Percentiles rank a stretch among this genome's conserved stretches.
phyloP scores from a whole-genome alignment of 2,113 vertebrate species.

The Pelecanoides urinatrix region DNA sequence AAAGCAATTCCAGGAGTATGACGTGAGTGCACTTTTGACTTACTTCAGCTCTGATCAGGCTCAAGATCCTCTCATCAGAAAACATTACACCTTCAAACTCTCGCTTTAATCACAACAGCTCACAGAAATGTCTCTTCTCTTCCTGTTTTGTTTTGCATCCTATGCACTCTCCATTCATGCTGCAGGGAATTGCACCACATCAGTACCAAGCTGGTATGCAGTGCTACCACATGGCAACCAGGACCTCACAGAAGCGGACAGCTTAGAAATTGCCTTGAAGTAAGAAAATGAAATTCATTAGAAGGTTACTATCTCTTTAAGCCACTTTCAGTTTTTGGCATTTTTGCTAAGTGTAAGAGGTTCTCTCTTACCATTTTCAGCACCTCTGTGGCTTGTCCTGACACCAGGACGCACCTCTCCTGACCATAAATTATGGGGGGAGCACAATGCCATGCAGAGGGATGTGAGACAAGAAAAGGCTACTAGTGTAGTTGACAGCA shows the following conservation, averaged over 20 bases:
- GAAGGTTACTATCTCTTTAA: not conserved
- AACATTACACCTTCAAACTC: not conserved
- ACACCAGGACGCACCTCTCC: not conserved
- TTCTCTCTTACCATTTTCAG: not conserved
- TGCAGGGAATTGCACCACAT: not conserved
- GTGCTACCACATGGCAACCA: not conserved
- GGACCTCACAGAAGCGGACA: not conserved
- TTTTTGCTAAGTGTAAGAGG: not conserved
- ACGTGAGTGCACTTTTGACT: not conserved
- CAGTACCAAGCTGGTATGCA: rapidly evolving
- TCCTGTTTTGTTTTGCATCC: not conserved
- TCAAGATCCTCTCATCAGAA: not conserved
- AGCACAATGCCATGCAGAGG: not conserved
- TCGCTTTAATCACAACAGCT: not conserved
- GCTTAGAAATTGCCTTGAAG: not conserved
- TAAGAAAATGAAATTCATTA: not conserved
- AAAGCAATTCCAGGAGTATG: not conserved
- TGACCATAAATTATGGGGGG: not conserved
- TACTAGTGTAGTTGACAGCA: not conserved
- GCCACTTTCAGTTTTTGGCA: not conserved
- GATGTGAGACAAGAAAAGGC: not conserved
- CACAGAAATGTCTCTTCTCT: not conserved
- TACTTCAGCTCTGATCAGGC: not conserved
- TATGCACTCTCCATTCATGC: rapidly evolving
- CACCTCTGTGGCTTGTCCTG: not conserved